A percentile compares a stretch with the other conserved stretches of the same genome.
Evolutionary conservation across 2,797 vertebrate species (phyloP).

Genomic region (Orestias chungarensis): DNA sequence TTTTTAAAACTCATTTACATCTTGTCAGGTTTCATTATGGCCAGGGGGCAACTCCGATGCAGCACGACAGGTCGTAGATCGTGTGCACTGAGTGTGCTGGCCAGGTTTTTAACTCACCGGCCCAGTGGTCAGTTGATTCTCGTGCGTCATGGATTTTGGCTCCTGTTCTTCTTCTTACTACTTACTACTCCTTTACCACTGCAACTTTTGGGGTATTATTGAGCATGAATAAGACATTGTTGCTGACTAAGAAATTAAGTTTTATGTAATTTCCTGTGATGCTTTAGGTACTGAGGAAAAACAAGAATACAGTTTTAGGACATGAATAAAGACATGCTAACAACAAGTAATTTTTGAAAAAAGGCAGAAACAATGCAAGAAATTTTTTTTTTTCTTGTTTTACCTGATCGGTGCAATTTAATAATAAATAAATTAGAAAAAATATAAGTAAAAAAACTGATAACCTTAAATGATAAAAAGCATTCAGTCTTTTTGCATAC

Average conservation of each 20-base stretch:
- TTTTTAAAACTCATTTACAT: conserved; percentile 98
- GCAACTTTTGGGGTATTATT: conserved; percentile 45
- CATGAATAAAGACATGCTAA: no score
- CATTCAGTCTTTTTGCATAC: not conserved
- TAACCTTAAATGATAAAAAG: not conserved
- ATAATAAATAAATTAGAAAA: not conserved
- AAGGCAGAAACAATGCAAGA: no score
- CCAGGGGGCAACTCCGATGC: conserved; percentile 71
- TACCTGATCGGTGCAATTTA: not conserved
- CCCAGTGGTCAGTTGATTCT: conserved; percentile 71
- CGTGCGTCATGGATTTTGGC: conserved; percentile 63
- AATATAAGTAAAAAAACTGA: not conserved
- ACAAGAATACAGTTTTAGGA: no score
- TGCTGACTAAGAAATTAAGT: conserved; percentile 70
- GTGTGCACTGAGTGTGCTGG: conserved; percentile 70
- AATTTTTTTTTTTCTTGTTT: no score
- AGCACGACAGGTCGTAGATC: conserved; percentile 80
- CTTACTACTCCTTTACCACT: conserved; percentile 20
- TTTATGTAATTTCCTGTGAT: no score
- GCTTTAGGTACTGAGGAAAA: no score
- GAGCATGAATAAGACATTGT: conserved; percentile 73
- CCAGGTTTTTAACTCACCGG: conserved; percentile 77
- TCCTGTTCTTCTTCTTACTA: conserved; percentile 19
- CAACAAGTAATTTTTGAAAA: no score
- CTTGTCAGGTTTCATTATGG: conserved; percentile 95